Conservation (phyloP, 2,888 invertebrate species). For the Dascillus cervinus region DNA sequence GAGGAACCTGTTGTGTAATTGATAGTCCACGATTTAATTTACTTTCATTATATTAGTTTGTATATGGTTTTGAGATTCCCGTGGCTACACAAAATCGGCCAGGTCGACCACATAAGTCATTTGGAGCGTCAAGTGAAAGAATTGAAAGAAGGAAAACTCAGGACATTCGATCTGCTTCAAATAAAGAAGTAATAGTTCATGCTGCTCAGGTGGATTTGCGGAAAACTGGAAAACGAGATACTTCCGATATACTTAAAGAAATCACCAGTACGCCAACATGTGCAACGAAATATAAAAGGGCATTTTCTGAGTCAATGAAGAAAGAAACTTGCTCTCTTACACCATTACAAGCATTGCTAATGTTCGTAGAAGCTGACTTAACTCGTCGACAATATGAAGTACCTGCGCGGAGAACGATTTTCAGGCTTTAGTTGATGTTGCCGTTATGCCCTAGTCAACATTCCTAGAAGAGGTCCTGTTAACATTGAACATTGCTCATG, state of each 20-base stretch:
- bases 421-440: too few relatives aligned
- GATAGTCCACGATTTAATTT: too few relatives aligned
- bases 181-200: constrained; percentile 4
- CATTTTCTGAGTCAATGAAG: constrained; percentile 1
- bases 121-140: constrained; percentile 15
- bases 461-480: too few relatives aligned
- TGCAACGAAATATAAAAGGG: constrained; percentile 3
- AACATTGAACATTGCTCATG: too few relatives aligned
- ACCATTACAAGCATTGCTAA: too few relatives aligned
- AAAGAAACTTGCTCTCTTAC: too few relatives aligned
- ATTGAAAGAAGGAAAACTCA: constrained; percentile 17
- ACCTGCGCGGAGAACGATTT: too few relatives aligned
- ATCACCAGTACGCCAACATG: constrained; percentile 2
- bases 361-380: too few relatives aligned
- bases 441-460: too few relatives aligned
- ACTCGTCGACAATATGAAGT: too few relatives aligned
- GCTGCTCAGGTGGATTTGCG: constrained; percentile 4
- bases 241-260: constrained; percentile 3
- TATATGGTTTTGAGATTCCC: constrained; percentile 12
- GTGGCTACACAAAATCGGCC: constrained; percentile 9
- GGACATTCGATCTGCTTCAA: constrained; percentile 8
- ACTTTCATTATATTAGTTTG: too few relatives aligned
- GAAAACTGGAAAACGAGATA: constrained; percentile 2
- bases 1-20: too few relatives aligned
- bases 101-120: constrained; percentile 16